A percentile compares a stretch with the other conserved stretches of the same genome.
phyloP scores from a whole-genome alignment of 2,113 vertebrate genomes.

The Seriola aureovittata region DNA sequence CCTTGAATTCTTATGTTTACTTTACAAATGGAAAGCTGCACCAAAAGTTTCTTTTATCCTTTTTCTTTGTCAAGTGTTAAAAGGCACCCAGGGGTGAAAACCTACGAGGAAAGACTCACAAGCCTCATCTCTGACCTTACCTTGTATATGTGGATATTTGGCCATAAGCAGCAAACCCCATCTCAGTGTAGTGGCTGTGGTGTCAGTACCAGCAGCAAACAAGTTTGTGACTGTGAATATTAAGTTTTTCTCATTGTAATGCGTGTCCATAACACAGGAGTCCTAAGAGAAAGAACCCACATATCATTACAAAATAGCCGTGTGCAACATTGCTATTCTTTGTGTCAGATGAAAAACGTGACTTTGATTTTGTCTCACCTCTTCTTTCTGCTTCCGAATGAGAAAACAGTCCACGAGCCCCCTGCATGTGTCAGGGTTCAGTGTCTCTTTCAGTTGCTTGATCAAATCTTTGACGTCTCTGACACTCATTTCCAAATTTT shows the following conservation, averaged over 20 bases:
- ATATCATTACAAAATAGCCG: background rate
- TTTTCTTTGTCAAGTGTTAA: background rate
- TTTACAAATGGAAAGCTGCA: no score
- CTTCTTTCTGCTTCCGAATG: slow-evolving; percentile 63
- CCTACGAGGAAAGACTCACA: background rate
- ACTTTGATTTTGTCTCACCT: slow-evolving; percentile 41
- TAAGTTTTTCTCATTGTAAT: slow-evolving; percentile 73
- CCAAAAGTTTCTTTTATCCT: background rate
- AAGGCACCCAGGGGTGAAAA: background rate
- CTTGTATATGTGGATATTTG: slow-evolving; percentile 84
- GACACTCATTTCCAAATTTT: background rate
- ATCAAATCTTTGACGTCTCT: slow-evolving; percentile 36
- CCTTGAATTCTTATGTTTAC: no score
- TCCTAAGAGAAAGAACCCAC: slow-evolving; percentile 35
- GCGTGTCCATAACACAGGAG: slow-evolving; percentile 10
- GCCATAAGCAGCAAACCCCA: slow-evolving; percentile 82
- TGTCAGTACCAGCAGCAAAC: slow-evolving; percentile 80
- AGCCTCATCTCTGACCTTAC: slow-evolving; percentile 54
- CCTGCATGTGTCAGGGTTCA: slow-evolving; percentile 63
- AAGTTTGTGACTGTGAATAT: slow-evolving; percentile 63
- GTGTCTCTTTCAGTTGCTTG: slow-evolving; percentile 62
- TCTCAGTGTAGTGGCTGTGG: slow-evolving; percentile 72
- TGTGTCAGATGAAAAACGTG: background rate
- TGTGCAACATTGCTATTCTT: background rate
- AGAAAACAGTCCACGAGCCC: slow-evolving; percentile 80